Base-by-base conservation (phyloP, 2,888 invertebrate species). In the Diaprepes abbreviatus region DNA sequence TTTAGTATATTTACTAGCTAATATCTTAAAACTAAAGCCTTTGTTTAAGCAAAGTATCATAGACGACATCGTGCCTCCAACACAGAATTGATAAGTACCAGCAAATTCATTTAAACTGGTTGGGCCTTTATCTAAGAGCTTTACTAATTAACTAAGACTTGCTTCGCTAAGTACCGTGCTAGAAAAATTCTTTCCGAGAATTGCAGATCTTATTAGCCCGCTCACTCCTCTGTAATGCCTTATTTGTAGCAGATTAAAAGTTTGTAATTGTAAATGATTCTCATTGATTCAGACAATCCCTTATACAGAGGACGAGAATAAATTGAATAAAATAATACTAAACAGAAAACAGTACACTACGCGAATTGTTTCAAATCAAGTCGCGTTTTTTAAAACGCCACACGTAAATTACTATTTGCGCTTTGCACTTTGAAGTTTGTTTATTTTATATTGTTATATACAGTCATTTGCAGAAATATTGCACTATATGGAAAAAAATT, bases 181-280 rank as follows among this genome's bases (percentile, higher is more conserved):
- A 78, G 78, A 79, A 79, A 78, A 79, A 79, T 78, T 74, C 74
- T 76, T 78, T 76, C 78, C 72, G 69, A 71, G 79, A 78, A 78
- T 74, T 70, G 77, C 76, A 72, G 76, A 76, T 77, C 75, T 76
- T 76, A 76, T 76, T 76, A 75, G 71, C 73, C 70, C 74, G 74
- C 70, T 75, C 58, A 33, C 73, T 74, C 74, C 66, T 73, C 72
- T 74, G 74, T 74, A 77, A 71, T 77, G 74, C 79, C 80, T 79
- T 79, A 79, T 80, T 80, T 79, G 79, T 79, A 78, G 73, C 74
- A 77, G 79, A 78, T 78, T 79, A 79, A 79, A 78, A 76, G 76
- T 80, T 79, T 78, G 77, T 79, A 79, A 79, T 79, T 79, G 76
- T 78, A 76, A 79, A 79, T 78, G 75, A 73, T 71, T 70, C 76